Conservation (phyloP, 2,797 vertebrate species). For the Thamnophis elegans region DNA sequence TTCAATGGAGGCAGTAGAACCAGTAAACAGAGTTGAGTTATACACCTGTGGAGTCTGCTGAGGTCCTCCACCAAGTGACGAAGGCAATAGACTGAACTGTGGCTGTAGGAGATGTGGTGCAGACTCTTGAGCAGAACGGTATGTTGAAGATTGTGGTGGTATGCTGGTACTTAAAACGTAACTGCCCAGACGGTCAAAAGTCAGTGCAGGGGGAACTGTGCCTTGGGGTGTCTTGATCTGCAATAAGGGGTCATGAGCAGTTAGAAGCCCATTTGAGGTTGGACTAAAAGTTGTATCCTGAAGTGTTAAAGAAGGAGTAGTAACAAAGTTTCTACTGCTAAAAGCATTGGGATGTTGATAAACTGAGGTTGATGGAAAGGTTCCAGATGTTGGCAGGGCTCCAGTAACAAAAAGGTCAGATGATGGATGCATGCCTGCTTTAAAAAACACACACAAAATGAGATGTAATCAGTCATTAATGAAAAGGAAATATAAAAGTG, state of each 20-base stretch:
- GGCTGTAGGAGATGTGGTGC: constrained; percentile 96
- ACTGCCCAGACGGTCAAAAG: constrained; percentile 88
- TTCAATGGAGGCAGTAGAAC: constrained; percentile 87
- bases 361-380: constrained; percentile 86
- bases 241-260: constrained; percentile 86
- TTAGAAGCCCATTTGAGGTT: constrained; percentile 89
- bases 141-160: constrained; percentile 96
- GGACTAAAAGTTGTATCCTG: constrained; percentile 90
- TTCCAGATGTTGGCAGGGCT: constrained; percentile 90
- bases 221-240: constrained; percentile 91
- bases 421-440: constrained; percentile 89
- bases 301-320: constrained; percentile 86
- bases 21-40: constrained; percentile 86
- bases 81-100: constrained; percentile 91
- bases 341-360: constrained; percentile 93
- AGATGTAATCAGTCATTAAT: constrained; percentile 18
- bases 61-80: constrained; percentile 80
- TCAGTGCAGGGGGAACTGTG: constrained; percentile 84
- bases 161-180: constrained; percentile 82
- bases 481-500: constrained; percentile 16
- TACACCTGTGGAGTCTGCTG: constrained; percentile 87
- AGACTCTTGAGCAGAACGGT: constrained; percentile 98
- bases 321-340: constrained; percentile 86
- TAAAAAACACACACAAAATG: constrained; percentile 42
- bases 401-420: constrained; percentile 94